phyloP scores from a whole-genome alignment of 2,888 invertebrate species.

The Endomychus coccineus region DNA sequence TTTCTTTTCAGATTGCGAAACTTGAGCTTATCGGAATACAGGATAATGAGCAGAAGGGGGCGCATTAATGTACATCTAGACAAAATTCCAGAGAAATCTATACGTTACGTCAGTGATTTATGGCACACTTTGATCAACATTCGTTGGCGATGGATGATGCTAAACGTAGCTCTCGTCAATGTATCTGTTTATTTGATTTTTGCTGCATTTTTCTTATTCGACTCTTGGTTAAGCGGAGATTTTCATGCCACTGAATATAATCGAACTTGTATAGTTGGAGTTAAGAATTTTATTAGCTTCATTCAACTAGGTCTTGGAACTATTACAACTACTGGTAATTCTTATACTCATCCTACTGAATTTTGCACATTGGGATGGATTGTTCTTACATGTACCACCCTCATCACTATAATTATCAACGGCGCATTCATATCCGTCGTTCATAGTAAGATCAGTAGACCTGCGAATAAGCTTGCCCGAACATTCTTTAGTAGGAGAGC shows the following conservation, averaged over 20 bases:
- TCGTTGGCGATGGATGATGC: constrained; percentile 27
- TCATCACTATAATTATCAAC: constrained; percentile 26
- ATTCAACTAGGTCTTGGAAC: constrained; percentile 29
- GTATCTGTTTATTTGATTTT: constrained; percentile 23
- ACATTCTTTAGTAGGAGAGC: constrained; percentile 62
- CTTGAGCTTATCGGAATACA: constrained; percentile 11
- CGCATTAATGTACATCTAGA: constrained; percentile 39
- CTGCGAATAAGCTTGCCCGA: constrained; percentile 36
- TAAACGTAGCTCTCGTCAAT: constrained; percentile 25
- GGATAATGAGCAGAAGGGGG: constrained; percentile 42
- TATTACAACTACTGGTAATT: constrained; percentile 28
- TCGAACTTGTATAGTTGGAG: constrained; percentile 21
- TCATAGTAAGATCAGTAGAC: constrained; percentile 58
- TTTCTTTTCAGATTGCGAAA: background rate
- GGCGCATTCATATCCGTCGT: constrained; percentile 43
- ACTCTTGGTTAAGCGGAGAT: constrained; percentile 28
- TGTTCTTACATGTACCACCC: constrained; percentile 23
- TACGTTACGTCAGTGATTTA: constrained; percentile 25
- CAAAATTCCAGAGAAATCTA: constrained; percentile 25
- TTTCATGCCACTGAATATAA: constrained; percentile 16
- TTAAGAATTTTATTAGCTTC: constrained; percentile 20
- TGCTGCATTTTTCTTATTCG: constrained; percentile 22
- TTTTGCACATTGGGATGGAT: constrained; percentile 23
- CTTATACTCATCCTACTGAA: constrained; percentile 28
- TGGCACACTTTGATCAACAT: constrained; percentile 28